Conservation (phyloP, 2,113 vertebrate genomes). For the Lonchura striata region DNA sequence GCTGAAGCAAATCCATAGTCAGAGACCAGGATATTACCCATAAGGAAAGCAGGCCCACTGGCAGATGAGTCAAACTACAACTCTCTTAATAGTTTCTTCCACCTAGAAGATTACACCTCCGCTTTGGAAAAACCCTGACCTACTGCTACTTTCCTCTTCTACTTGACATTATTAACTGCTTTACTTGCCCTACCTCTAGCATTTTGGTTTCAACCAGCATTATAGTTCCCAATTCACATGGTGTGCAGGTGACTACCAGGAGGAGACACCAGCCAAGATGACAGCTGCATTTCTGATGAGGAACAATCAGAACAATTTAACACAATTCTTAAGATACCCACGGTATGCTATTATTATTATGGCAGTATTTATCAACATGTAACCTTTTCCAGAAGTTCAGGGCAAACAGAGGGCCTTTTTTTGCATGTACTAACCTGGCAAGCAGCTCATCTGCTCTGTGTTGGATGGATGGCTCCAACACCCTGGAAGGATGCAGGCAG, state of each 20-base stretch:
- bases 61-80: neutral
- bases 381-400: neutral
- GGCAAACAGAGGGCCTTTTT: neutral
- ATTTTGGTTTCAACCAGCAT: neutral
- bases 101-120: neutral
- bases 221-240: neutral
- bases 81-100: rapidly evolving
- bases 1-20: neutral
- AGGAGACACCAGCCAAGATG: neutral
- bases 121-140: neutral
- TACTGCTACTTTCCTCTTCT: neutral
- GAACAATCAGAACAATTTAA: neutral
- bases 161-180: neutral
- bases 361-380: neutral
- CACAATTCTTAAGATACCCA: neutral
- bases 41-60: neutral
- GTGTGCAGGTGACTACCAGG: neutral
- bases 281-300: neutral
- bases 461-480: neutral
- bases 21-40: neutral
- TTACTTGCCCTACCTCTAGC: neutral
- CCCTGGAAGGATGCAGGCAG: neutral
- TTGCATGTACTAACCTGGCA: neutral
- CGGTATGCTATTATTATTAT: too few relatives aligned
- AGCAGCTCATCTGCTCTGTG: neutral